Base-by-base conservation (phyloP, 2,888 invertebrate genomes). In the Phortica okadai region DNA sequence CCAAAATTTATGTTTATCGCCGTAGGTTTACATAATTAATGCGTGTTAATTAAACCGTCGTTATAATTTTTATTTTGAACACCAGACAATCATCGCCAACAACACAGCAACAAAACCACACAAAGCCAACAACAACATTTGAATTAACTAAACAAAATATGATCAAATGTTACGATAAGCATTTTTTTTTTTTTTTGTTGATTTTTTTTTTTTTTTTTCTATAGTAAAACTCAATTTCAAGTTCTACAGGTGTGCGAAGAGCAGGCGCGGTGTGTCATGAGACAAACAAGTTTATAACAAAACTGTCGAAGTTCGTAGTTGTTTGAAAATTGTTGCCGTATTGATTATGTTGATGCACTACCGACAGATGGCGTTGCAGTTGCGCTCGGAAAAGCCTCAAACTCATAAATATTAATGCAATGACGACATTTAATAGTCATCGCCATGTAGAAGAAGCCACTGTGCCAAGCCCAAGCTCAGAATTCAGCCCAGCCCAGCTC, bases 21-120 rank as follows among this genome's bases (percentile, higher is more conserved):
- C 76, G 75, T 79, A 79, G 81, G 83, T 84, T 84, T 88, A 87
- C 87, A 87, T 87, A 88, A 84, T 83, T 84, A 87, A 88, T 86
- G 82, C 81, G 82, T 84, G 83, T 82, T 88, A 80, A 86, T 85
- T 85, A 79, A 78, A 78, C 75, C 76, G 72, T 77, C 78, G 76
- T 79, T 80, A 82, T 77, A 77, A 82, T 79, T 81, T 83, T 80
- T 75, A 84, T 81, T 85, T 80, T 33, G 74, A 76, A 82, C 80
- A 76, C 77, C 74, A 44, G 70, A 75, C 45, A 2, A 50, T 50
- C n/a, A 44, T 56, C 56, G 10, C 33, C 7, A 33, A 42, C 72
- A 42, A 62, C 21, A 25, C 21, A 25, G 2, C 62, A 25, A 25
- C 62, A 44, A 72, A 54, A 72, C 10, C 11, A 25, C 10, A 42